Percentiles rank a stretch among this genome's conserved stretches.
Evolutionary conservation across 2,888 invertebrate species (phyloP).

Genomic region (Agrenia bidenticulata): DNA sequence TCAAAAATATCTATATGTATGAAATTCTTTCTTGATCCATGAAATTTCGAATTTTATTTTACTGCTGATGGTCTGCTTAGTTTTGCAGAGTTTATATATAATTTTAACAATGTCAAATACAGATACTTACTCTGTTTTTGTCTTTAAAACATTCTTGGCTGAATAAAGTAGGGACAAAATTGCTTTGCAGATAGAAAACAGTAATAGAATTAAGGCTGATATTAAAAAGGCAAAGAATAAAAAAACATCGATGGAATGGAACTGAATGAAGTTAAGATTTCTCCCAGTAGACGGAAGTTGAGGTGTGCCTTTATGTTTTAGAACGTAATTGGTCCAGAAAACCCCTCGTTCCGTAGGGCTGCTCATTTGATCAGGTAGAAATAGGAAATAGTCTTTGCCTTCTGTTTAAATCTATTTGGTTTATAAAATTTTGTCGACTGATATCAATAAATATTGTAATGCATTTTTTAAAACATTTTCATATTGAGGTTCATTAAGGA

Average conservation of each 20-base stretch:
- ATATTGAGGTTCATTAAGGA: slow-evolving; percentile 28
- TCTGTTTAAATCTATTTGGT: neutral
- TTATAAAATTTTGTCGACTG: neutral
- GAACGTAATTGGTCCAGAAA: neutral
- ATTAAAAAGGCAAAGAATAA: slow-evolving; percentile 16
- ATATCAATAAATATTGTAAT: neutral
- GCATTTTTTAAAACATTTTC: neutral
- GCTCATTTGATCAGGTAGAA: neutral
- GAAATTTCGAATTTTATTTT: too few relatives aligned
- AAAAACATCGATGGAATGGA: slow-evolving; percentile 51
- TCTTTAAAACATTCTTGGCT: too few relatives aligned
- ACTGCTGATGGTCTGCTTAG: too few relatives aligned
- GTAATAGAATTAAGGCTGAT: too few relatives aligned
- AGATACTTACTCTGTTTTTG: too few relatives aligned
- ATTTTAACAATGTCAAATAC: too few relatives aligned
- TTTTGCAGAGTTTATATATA: too few relatives aligned
- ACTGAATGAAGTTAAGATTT: slow-evolving; percentile 47
- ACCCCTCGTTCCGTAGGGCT: neutral
- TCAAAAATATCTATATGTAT: too few relatives aligned
- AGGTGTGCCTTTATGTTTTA: slow-evolving; percentile 54
- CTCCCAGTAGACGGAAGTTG: slow-evolving; percentile 50
- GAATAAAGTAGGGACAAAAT: too few relatives aligned
- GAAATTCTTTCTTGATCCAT: too few relatives aligned
- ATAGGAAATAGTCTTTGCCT: neutral
- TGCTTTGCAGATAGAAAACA: too few relatives aligned